Evolutionary conservation across 2,888 invertebrate genomes (phyloP).

Genomic region (Drosophila mettleri): DNA sequence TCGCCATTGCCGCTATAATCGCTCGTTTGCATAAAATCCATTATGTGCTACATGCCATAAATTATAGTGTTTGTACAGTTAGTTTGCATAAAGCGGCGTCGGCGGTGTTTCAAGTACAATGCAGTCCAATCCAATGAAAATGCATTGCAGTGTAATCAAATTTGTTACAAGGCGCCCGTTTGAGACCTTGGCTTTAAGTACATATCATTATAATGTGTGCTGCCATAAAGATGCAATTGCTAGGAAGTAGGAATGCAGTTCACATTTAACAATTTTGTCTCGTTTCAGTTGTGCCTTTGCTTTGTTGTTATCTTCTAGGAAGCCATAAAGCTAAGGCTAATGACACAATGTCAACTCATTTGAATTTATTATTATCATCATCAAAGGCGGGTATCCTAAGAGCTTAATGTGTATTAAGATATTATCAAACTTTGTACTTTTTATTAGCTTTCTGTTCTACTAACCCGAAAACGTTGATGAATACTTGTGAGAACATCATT

Average conservation of each 20-base stretch:
- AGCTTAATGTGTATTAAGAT: neutral
- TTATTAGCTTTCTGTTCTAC: constrained; percentile 1
- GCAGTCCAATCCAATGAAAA: constrained; percentile 42
- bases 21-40: constrained; percentile 78
- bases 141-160: constrained; percentile 48
- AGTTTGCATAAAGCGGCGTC: constrained; percentile 69
- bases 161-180: constrained; percentile 37
- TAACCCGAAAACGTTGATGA: constrained; percentile 2
- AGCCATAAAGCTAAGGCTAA: constrained; percentile 32
- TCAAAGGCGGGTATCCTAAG: constrained; percentile 17
- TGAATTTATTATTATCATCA: constrained; percentile 29
- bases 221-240: constrained; percentile 33
- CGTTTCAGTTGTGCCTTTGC: neutral
- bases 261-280: constrained; percentile 11
- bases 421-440: constrained; percentile 1
- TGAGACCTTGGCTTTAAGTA: constrained; percentile 45
- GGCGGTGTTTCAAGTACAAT: constrained; percentile 50
- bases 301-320: constrained; percentile 13
- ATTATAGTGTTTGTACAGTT: constrained; percentile 77
- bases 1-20: constrained; percentile 68
- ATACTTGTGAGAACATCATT: neutral
- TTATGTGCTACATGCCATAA: constrained; percentile 76
- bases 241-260: constrained; percentile 24
- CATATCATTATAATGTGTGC: constrained; percentile 30
- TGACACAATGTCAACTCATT: constrained; percentile 28